A percentile compares a stretch with the other conserved stretches of the same genome.
phyloP scores from a whole-genome alignment of 1,140 invertebrate genomes.

The Nebria ingens region DNA sequence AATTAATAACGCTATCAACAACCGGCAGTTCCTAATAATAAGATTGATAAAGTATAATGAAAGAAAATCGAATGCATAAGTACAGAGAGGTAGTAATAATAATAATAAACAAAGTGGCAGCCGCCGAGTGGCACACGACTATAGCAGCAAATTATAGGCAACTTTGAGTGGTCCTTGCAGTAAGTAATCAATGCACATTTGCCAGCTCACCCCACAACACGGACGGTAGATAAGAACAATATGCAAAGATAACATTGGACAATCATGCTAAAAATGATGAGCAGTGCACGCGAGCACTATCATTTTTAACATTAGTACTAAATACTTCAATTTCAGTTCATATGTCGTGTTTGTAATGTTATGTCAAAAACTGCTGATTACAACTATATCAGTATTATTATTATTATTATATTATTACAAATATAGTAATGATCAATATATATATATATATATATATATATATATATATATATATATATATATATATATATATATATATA shows the following conservation, averaged over 20 bases:
- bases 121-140: slow-evolving; percentile 1
- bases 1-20: slow-evolving; percentile 1
- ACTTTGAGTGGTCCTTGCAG: slow-evolving; percentile 65
- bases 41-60: background rate
- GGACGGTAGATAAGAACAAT: too few relatives aligned
- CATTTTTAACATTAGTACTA: slow-evolving; percentile 4
- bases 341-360: too few relatives aligned
- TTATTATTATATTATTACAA: too few relatives aligned
- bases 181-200: slow-evolving; percentile 34
- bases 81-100: background rate
- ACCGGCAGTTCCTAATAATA: background rate
- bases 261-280: too few relatives aligned
- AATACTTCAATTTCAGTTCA: background rate
- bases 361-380: too few relatives aligned
- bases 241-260: too few relatives aligned
- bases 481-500: slow-evolving; percentile 15
- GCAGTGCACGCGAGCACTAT: too few relatives aligned
- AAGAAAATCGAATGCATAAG: background rate
- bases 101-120: background rate
- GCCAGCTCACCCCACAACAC: slow-evolving; percentile 32
- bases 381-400: too few relatives aligned
- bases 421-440: too few relatives aligned
- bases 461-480: slow-evolving; percentile 10
- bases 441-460: background rate
- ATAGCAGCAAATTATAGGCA: slow-evolving; percentile 37